A percentile compares a stretch with the other conserved stretches of the same genome.
phyloP scores from a whole-genome alignment of 2,888 invertebrate genomes.

The Vannuccia rotundouncinata region DNA sequence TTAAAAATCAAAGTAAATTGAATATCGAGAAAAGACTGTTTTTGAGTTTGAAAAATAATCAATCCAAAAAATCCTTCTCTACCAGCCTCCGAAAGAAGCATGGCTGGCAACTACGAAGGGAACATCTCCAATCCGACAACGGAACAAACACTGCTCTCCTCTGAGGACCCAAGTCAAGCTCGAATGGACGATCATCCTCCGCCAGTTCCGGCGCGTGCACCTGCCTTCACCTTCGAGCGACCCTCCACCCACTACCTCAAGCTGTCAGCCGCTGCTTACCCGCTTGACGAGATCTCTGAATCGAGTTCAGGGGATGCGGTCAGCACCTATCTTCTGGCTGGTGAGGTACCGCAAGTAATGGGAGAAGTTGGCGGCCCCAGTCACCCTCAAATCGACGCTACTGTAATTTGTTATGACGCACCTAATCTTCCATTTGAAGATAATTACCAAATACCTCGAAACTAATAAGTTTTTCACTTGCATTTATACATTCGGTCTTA shows the following conservation, averaged over 20 bases:
- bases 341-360: not conserved
- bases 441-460: not conserved
- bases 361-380: not conserved
- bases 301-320: not conserved
- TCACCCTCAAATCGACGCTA: not conserved
- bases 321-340: not conserved
- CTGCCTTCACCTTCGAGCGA: not conserved
- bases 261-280: not conserved
- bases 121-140: constrained; percentile 10
- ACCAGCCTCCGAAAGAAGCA: not conserved
- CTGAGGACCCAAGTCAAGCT: not conserved
- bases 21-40: too few relatives aligned
- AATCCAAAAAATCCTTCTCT: too few relatives aligned
- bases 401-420: not conserved
- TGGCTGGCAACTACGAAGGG: constrained; percentile 5
- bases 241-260: not conserved
- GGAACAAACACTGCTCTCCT: not conserved
- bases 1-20: too few relatives aligned
- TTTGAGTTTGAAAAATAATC: too few relatives aligned
- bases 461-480: constrained; percentile 51
- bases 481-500: too few relatives aligned
- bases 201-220: not conserved
- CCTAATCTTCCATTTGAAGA: not conserved
- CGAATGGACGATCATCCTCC: not conserved
- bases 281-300: not conserved